A percentile compares a stretch with the other conserved stretches of the same genome.
phyloP scores from a whole-genome alignment of 2,888 invertebrate species.

The Melanotus villosus region DNA sequence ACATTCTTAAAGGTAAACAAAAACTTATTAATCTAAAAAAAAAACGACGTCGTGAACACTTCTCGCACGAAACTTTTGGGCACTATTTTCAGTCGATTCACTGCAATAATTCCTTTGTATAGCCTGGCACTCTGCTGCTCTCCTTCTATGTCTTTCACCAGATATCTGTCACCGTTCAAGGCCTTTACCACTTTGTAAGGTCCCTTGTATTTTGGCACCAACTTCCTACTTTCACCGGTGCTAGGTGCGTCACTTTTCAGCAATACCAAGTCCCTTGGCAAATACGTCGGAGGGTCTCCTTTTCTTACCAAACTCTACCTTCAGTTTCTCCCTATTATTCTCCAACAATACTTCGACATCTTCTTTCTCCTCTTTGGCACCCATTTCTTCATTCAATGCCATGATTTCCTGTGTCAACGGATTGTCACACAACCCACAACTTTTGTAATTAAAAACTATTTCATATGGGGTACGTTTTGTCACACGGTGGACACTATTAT shows the following conservation, averaged over 20 bases:
- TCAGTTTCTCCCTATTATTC: not conserved
- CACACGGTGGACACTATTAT: conserved; percentile 13
- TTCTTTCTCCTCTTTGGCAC: not conserved
- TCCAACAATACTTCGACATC: not conserved
- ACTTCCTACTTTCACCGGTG: no score
- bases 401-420: conserved; percentile 7
- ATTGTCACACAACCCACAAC: not conserved
- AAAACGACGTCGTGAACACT: no score
- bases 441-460: conserved; percentile 15
- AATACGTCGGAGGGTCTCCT: no score
- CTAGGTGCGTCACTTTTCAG: not conserved
- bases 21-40: no score
- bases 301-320: no score
- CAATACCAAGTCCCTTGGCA: conserved; percentile 10
- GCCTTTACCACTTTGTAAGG: conserved; percentile 9
- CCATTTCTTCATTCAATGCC: not conserved
- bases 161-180: not conserved
- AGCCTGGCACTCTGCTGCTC: not conserved
- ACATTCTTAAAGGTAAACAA: no score
- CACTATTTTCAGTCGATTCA: not conserved
- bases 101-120: not conserved
- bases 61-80: no score
- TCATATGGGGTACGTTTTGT: conserved; percentile 19
- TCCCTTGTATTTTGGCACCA: conserved; percentile 7
- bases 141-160: conserved; percentile 7